Percentiles rank a stretch among this genome's conserved stretches.
These are phyloP conservation scores for Lucilia cuprina DNA, from an alignment of 1,140 invertebrate genomes.

Conservation along the genomic window DNA sequence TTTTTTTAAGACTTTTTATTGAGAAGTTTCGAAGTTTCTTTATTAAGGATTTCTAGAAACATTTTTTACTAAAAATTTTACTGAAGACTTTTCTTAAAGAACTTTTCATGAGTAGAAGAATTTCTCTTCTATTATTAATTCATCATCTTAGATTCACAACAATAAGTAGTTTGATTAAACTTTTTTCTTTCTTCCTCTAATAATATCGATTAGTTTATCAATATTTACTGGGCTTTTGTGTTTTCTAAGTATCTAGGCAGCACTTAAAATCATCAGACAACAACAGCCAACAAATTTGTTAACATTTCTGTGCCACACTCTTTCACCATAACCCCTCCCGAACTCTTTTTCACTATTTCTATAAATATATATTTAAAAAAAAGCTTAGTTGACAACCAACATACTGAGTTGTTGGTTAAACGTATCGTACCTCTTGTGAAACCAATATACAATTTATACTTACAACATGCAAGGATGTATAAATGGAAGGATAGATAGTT, in stretches of 20 bases:
- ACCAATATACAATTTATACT: neutral
- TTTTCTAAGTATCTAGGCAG: neutral
- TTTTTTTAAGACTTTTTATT: too few species aligned
- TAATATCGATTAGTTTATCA: neutral
- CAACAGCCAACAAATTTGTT: neutral
- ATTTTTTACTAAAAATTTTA: too few species aligned
- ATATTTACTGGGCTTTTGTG: slow-evolving; percentile 1
- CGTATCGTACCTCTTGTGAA: neutral
- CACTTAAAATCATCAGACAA: neutral
- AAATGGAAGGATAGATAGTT: neutral
- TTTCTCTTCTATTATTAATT: too few species aligned
- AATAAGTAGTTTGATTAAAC: too few species aligned
- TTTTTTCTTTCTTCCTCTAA: too few species aligned
- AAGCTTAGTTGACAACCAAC: neutral
- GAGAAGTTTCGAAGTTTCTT: too few species aligned
- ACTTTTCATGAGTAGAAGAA: too few species aligned
- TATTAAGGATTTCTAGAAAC: too few species aligned
- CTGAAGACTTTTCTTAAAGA: too few species aligned
- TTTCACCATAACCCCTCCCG: neutral
- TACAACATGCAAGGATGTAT: neutral
- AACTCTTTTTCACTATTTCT: neutral
- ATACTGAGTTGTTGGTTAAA: neutral
- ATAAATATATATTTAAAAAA: neutral
- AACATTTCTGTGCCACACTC: neutral
- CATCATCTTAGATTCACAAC: too few species aligned